Evolutionary conservation across 2,113 vertebrate genomes (phyloP).

Genomic region (Gymnogyps californianus): DNA sequence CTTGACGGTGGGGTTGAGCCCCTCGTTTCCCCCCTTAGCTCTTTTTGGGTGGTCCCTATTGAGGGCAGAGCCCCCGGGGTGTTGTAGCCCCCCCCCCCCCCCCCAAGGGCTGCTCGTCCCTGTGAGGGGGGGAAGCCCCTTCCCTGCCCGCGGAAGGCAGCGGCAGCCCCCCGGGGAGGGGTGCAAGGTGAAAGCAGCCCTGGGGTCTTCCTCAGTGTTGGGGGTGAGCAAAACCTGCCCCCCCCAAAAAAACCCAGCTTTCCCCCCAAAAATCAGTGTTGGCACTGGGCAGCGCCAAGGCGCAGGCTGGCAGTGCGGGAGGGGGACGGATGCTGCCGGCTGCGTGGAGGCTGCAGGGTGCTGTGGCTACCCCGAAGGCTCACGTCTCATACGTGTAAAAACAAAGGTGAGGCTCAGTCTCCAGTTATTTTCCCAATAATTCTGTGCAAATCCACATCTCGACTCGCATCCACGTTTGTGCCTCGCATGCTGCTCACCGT

Average conservation of each 20-base stretch:
- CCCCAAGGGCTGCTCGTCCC: not conserved
- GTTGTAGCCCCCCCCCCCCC: not conserved
- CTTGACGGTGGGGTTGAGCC: not conserved
- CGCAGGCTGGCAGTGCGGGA: accelerated
- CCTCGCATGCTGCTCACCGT: not conserved
- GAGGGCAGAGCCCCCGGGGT: not conserved
- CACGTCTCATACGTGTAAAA: accelerated
- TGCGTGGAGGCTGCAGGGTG: not conserved
- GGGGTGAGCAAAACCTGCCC: not conserved
- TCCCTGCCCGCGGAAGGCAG: not conserved
- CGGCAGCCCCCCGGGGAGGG: no score
- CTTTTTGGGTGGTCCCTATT: no score
- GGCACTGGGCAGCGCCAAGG: not conserved
- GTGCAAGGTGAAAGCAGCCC: not conserved
- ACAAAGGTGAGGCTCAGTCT: not conserved
- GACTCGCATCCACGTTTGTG: accelerated
- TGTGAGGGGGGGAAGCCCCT: not conserved
- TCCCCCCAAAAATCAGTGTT: accelerated
- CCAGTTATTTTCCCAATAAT: not conserved
- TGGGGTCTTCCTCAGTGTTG: not conserved
- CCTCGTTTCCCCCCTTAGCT: accelerated
- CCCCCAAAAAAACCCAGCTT: no score
- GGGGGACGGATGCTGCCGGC: not conserved
- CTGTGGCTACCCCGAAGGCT: not conserved
- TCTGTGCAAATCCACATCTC: accelerated